phyloP scores from a whole-genome alignment of 2,113 vertebrate genomes.

The Natator depressus region DNA sequence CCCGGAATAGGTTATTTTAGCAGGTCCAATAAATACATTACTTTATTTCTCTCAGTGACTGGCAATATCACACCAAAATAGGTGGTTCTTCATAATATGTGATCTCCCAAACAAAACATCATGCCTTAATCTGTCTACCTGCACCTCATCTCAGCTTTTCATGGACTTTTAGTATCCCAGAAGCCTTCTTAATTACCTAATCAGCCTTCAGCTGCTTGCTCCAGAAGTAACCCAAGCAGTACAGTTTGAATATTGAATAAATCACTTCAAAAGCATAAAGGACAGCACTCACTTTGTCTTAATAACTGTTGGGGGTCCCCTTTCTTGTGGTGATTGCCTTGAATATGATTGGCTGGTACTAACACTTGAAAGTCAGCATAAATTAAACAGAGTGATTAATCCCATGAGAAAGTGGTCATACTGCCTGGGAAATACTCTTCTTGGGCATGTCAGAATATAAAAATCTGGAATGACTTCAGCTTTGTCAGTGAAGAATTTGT shows the following conservation, averaged over 20 bases:
- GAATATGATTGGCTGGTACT: neutral
- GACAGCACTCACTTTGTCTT: neutral
- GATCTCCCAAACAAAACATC: neutral
- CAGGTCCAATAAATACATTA: neutral
- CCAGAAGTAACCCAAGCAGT: neutral
- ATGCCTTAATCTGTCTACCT: neutral
- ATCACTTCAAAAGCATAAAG: neutral
- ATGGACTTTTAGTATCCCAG: neutral
- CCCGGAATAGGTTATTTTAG: fast-evolving
- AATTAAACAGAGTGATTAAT: neutral
- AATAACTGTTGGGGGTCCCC: neutral
- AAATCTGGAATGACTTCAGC: slow-evolving; percentile 19
- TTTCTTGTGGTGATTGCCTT: neutral
- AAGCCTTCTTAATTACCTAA: neutral
- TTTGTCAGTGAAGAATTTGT: slow-evolving; percentile 55
- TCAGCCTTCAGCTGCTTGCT: neutral
- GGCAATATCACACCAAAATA: fast-evolving
- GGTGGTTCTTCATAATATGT: too few species aligned
- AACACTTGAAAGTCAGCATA: neutral
- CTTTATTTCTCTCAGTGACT: neutral
- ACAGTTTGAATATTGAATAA: neutral
- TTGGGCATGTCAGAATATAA: slow-evolving; percentile 17
- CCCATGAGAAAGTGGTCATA: slow-evolving; percentile 38
- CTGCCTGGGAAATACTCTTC: slow-evolving; percentile 30
- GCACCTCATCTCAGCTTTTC: neutral